Percentiles rank a stretch among this genome's conserved stretches.
phyloP scores from a whole-genome alignment of 2,797 vertebrate genomes.

The Amblyraja radiata region DNA sequence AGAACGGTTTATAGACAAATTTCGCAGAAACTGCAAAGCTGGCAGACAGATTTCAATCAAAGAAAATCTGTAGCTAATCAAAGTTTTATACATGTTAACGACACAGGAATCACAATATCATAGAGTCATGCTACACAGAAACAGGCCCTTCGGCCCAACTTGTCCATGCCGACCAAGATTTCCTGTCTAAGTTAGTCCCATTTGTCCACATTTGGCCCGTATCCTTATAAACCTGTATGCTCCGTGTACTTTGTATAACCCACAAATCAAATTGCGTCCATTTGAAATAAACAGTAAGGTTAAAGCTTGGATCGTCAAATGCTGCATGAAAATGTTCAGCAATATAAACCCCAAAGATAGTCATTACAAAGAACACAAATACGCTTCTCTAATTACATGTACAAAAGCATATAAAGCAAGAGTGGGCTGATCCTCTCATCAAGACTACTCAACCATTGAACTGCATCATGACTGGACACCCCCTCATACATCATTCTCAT shows the following conservation, averaged over 20 bases:
- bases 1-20: background rate
- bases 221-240: too few species aligned
- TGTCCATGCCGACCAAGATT: too few species aligned
- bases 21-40: background rate
- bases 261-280: background rate
- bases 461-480: too few species aligned
- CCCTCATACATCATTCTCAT: too few species aligned
- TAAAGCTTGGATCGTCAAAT: conserved; percentile 14
- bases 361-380: background rate
- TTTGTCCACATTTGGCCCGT: too few species aligned
- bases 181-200: too few species aligned
- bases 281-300: conserved; percentile 5
- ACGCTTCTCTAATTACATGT: background rate
- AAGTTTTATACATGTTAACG: background rate
- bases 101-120: background rate
- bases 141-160: too few species aligned
- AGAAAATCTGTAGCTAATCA: background rate
- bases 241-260: too few species aligned
- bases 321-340: background rate
- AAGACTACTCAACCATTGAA: too few species aligned
- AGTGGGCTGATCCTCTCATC: too few species aligned
- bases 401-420: too few species aligned
- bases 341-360: background rate
- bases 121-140: too few species aligned
- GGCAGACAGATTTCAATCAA: background rate